A percentile compares a stretch with the other conserved stretches of the same genome.
Evolutionary conservation across 2,797 vertebrate species (phyloP).

Genomic region (Cyprinella venusta): DNA sequence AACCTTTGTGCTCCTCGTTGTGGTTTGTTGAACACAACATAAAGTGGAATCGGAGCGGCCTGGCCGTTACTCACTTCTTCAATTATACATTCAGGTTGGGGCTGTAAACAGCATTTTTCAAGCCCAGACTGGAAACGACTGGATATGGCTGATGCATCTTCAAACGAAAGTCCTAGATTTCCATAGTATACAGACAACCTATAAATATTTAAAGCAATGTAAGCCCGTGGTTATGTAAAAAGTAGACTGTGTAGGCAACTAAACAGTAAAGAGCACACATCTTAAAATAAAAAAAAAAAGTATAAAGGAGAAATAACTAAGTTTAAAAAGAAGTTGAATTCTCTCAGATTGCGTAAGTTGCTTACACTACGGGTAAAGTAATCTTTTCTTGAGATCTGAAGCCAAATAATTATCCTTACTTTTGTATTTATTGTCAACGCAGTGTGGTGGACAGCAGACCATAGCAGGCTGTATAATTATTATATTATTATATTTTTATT

Average conservation of each 20-base stretch:
- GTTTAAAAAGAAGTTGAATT: neutral
- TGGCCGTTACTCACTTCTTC: conserved; percentile 48
- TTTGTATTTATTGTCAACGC: too few species aligned
- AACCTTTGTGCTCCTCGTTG: neutral
- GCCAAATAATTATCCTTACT: too few species aligned
- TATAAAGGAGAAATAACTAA: neutral
- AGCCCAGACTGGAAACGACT: conserved; percentile 66
- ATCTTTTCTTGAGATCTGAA: too few species aligned
- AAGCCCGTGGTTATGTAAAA: neutral
- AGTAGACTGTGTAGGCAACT: neutral
- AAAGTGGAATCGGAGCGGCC: neutral
- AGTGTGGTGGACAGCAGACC: too few species aligned
- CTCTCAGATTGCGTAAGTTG: too few species aligned
- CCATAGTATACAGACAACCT: conserved; percentile 56
- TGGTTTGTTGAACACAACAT: neutral
- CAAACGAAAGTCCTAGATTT: conserved; percentile 64
- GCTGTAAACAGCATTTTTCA: conserved; percentile 73
- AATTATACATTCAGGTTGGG: conserved; percentile 49
- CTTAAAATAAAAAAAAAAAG: neutral
- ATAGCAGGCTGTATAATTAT: too few species aligned
- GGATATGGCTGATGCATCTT: conserved; percentile 71
- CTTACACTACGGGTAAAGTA: too few species aligned
- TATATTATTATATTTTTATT: too few species aligned
- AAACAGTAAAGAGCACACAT: neutral
- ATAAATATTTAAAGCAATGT: conserved; percentile 8